Evolutionary conservation across 1,140 invertebrate genomes (phyloP), one percentile per base, ranked within the genome.

Genomic region (Trinorchestia longiramus): DNA sequence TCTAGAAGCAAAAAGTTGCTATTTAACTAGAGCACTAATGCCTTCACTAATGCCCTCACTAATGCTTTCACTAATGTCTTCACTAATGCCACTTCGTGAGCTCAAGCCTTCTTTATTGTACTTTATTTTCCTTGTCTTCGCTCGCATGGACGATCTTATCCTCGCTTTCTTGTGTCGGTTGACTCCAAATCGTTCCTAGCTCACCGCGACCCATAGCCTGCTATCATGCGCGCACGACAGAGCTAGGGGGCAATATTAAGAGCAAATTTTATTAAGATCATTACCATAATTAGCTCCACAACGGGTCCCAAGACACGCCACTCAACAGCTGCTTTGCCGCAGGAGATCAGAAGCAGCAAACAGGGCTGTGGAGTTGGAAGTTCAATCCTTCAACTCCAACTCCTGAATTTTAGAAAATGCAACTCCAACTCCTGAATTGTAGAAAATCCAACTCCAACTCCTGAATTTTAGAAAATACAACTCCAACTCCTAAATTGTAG

Each of bases 221-320:
- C 44, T 94, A 94, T 94, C 43, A 47, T 11, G 4, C 36, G 92
- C 92, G 17, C 92, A 47, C 45, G 36, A 94, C 92, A 47, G 43
- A 19, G 92, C 92, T 94, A 94, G 43, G 43, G 44, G 43, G 92
- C 36, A 94, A 47, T 44, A 94, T 94, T 91, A 94, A 47, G 40
- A 94, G 44, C 43, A 43, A 94, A 94, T 94, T 45, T 94, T 94
- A 94, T 94, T 43, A 45, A 94, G 43, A 47, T 6, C 92, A 94
- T 94, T 94, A 94, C 92, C 92, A 94, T 94, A 94, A 94, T 94
- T 94, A 94, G 92, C 92, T 43, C 44, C 44, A 45, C 43, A 94
- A 94, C 19, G 40, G 43, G 41, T 90, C 88, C 36, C 62, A 36
- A 36, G 62, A 77, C 62, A 77, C 62, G 62, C 62, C 62, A 77